Evolutionary conservation across 2,888 invertebrate species (phyloP).

Genomic region (Sarcophaga rosellei): DNA sequence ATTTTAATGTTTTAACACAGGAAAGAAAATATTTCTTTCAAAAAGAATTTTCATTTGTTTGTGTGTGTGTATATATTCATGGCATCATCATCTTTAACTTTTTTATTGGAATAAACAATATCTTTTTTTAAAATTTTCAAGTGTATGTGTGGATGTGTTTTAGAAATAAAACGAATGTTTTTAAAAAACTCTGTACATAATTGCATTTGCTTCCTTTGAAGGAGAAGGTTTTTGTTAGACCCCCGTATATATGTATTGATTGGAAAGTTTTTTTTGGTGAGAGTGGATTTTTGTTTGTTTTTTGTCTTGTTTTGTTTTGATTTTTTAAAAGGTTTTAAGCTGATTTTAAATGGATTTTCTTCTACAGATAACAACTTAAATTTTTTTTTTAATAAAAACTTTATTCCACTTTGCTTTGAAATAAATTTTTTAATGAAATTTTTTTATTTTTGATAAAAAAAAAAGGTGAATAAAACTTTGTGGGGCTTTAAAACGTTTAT

Average conservation of each 20-base stretch:
- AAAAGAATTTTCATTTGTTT: neutral
- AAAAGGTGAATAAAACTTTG: no score
- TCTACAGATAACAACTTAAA: no score
- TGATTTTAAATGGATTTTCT: no score
- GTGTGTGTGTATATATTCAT: neutral
- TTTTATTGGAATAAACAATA: neutral
- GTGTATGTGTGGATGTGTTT: no score
- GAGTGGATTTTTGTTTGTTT: neutral
- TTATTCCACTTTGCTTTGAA: no score
- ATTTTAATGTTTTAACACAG: neutral
- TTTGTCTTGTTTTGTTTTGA: neutral
- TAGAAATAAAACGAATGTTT: neutral
- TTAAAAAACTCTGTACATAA: neutral
- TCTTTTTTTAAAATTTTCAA: neutral
- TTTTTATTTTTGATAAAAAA: no score
- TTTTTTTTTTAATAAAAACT: no score
- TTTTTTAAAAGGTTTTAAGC: neutral
- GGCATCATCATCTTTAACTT: neutral
- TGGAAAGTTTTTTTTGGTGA: neutral
- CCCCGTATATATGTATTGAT: neutral
- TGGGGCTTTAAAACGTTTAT: no score
- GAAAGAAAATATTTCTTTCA: neutral
- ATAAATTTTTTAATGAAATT: no score
- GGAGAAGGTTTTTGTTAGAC: neutral
- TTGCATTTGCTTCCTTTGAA: neutral